A percentile compares a stretch with the other conserved stretches of the same genome.
Conservation (phyloP, 1,140 invertebrate species). For the Platyscapa corneri region DNA sequence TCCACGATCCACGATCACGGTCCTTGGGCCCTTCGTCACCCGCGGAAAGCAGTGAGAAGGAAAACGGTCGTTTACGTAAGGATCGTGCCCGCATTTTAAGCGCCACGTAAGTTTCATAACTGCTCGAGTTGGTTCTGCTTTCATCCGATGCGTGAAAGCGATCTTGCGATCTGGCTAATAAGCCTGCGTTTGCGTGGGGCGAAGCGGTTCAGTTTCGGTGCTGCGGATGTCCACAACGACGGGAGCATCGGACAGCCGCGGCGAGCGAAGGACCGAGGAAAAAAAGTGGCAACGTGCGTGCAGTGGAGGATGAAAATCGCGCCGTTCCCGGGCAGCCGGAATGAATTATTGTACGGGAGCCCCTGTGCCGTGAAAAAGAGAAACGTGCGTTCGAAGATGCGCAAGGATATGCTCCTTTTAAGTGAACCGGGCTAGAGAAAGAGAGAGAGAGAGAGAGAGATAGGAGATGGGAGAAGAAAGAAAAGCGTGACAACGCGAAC, state of each 20-base stretch:
- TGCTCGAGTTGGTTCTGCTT: neutral
- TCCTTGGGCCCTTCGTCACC: neutral
- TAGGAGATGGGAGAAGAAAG: too few species aligned
- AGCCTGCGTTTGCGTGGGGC: neutral
- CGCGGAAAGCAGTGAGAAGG: neutral
- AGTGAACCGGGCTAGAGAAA: neutral
- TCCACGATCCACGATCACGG: too few species aligned
- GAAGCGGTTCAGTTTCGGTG: neutral
- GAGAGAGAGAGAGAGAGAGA: neutral
- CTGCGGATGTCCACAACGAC: too few species aligned
- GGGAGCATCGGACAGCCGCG: too few species aligned
- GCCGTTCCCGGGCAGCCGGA: too few species aligned
- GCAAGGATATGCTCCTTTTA: neutral
- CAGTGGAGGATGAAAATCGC: neutral
- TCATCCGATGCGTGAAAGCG: conserved; percentile 26
- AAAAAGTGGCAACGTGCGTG: neutral
- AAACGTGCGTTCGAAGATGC: neutral
- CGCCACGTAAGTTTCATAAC: conserved; percentile 49
- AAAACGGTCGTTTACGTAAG: conserved; percentile 35
- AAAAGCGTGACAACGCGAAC: too few species aligned
- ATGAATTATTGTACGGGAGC: too few species aligned
- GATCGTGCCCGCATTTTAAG: conserved; percentile 24
- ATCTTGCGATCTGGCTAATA: neutral
- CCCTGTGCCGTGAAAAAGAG: neutral
- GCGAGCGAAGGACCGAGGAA: neutral